phyloP scores from a whole-genome alignment of 1,140 invertebrate genomes.

The Seison nebaliae region DNA sequence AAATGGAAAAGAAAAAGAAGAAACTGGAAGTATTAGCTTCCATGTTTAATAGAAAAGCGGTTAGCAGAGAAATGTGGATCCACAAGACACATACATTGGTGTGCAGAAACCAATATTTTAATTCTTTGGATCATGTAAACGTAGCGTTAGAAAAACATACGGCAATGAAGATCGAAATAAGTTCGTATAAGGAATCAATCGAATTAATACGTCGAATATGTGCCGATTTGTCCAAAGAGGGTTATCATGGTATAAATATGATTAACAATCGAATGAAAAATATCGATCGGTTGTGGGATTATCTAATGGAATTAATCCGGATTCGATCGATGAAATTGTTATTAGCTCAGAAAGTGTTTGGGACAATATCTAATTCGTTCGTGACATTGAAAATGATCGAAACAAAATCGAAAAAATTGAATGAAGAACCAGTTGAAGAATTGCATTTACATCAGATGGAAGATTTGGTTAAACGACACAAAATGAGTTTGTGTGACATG shows the following conservation, averaged over 20 bases:
- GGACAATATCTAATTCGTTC: no score
- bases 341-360: conserved; percentile 62
- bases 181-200: conserved; percentile 92
- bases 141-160: conserved; percentile 98
- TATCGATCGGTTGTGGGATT: conserved; percentile 82
- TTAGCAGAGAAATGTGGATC: conserved; percentile 94
- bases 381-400: conserved; percentile 58
- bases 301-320: conserved; percentile 64
- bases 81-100: conserved; percentile 93
- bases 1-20: conserved; percentile 46
- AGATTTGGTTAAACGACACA: conserved; percentile 88
- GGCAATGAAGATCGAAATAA: conserved; percentile 96
- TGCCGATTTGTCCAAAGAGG: conserved; percentile 74
- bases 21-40: conserved; percentile 90
- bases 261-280: conserved; percentile 87
- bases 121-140: conserved; percentile 82
- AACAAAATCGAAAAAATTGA: conserved; percentile 54
- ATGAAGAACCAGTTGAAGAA: conserved; percentile 60
- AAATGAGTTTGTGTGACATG: conserved; percentile 82
- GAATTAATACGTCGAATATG: conserved; percentile 91
- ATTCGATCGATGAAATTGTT: conserved; percentile 71
- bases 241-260: conserved; percentile 87
- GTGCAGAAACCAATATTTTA: conserved; percentile 66
- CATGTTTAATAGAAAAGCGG: conserved; percentile 91
- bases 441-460: conserved; percentile 97